phyloP scores from a whole-genome alignment of 2,113 vertebrate species.

The Gymnocephalus cernua region DNA sequence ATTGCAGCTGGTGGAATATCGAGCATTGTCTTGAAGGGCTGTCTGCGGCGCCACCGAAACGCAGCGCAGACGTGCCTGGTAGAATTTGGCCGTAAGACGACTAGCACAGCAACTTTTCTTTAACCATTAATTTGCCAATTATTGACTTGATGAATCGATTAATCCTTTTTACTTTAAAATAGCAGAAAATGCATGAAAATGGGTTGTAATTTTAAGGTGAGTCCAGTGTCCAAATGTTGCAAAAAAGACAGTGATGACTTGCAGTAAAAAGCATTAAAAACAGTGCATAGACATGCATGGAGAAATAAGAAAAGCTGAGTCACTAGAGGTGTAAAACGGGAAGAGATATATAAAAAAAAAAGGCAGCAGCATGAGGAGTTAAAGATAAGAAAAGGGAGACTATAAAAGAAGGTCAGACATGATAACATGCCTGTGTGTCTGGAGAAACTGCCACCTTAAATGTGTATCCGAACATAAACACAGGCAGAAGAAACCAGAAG shows the following conservation, averaged over 20 bases:
- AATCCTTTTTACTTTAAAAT: too few relatives aligned
- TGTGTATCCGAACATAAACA: not conserved
- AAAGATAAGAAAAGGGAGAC: slow-evolving; percentile 4
- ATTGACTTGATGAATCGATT: too few relatives aligned
- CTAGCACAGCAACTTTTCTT: too few relatives aligned
- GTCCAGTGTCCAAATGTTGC: too few relatives aligned
- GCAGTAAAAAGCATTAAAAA: not conserved
- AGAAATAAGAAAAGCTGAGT: not conserved
- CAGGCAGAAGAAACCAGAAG: not conserved
- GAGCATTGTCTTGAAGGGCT: too few relatives aligned
- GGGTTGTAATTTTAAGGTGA: too few relatives aligned
- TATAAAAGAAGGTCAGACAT: not conserved
- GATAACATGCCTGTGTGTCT: not conserved
- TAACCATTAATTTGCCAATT: too few relatives aligned
- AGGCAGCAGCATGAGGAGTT: not conserved
- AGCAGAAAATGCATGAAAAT: too few relatives aligned
- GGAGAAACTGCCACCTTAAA: not conserved
- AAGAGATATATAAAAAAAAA: not conserved
- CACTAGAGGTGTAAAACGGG: not conserved
- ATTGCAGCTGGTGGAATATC: too few relatives aligned
- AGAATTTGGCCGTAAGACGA: too few relatives aligned
- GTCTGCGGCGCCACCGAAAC: too few relatives aligned
- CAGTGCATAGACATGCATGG: not conserved
- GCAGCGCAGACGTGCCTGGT: too few relatives aligned
- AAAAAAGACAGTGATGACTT: not conserved